Evolutionary conservation across 2,888 invertebrate species (phyloP).

Genomic region (Scelioninae gen. 2): DNA sequence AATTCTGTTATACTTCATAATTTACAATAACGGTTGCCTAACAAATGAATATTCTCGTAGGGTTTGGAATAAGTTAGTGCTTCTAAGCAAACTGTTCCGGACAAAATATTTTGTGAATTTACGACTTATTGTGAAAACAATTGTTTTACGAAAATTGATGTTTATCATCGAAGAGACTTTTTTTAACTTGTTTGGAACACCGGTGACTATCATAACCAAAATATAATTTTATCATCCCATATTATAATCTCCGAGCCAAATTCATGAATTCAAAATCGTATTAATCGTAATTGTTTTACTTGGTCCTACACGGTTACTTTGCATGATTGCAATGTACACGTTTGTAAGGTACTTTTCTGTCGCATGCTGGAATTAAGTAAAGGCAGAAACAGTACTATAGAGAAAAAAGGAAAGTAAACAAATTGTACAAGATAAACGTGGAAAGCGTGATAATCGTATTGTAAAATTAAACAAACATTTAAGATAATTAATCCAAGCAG

Average conservation of each 20-base stretch:
- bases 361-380: constrained; percentile 8
- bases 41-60: no score
- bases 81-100: constrained; percentile 2
- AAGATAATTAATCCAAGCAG: constrained; percentile 22
- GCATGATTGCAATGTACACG: constrained; percentile 1
- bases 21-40: no score
- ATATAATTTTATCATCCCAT: neutral
- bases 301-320: constrained; percentile 17
- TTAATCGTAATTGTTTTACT: neutral
- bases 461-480: constrained; percentile 36
- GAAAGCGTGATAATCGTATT: constrained; percentile 38
- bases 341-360: constrained; percentile 27
- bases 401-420: constrained; percentile 10
- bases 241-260: constrained; percentile 14
- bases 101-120: constrained; percentile 1
- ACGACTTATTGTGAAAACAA: constrained; percentile 12
- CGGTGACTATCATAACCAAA: constrained; percentile 22
- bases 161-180: constrained; percentile 6
- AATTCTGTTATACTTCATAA: no score
- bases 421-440: constrained; percentile 20
- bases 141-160: constrained; percentile 8
- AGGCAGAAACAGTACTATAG: constrained; percentile 3
- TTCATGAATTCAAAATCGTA: constrained; percentile 9
- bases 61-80: constrained; percentile 23
- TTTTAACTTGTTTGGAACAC: constrained; percentile 9